Evolutionary conservation across 2,888 invertebrate genomes (phyloP).

Genomic region (Gari tellinella): DNA sequence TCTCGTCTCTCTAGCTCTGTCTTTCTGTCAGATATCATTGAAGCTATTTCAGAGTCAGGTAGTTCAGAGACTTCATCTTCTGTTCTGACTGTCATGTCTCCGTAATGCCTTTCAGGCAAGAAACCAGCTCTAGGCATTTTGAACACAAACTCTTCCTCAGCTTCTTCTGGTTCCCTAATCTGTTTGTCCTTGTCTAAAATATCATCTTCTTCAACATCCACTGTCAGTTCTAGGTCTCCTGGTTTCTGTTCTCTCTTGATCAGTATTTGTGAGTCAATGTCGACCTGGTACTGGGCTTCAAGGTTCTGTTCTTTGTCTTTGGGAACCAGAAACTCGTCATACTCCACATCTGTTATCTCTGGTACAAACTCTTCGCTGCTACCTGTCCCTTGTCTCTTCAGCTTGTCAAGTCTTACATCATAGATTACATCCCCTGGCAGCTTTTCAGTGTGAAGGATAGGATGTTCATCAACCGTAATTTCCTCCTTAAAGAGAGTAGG

Average conservation of each 20-base stretch:
- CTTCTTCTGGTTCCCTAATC: slow-evolving; percentile 11
- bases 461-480: slow-evolving; percentile 45
- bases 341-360: slow-evolving; percentile 50
- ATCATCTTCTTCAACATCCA: slow-evolving; percentile 22
- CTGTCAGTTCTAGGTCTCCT: slow-evolving; percentile 7
- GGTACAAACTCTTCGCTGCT: slow-evolving; percentile 39
- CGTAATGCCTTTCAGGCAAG: slow-evolving; percentile 28
- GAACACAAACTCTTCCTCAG: slow-evolving; percentile 52
- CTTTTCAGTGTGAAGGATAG: slow-evolving; percentile 18
- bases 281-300: no score
- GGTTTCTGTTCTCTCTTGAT: slow-evolving; percentile 1
- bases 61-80: slow-evolving; percentile 63
- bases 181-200: slow-evolving; percentile 27
- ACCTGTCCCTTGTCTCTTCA: slow-evolving; percentile 12
- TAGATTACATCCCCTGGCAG: slow-evolving; percentile 3
- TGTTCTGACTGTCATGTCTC: slow-evolving; percentile 58
- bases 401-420: not conserved
- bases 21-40: slow-evolving; percentile 53
- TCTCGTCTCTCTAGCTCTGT: slow-evolving; percentile 45
- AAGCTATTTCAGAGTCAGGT: slow-evolving; percentile 61
- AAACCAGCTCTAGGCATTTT: slow-evolving; percentile 47
- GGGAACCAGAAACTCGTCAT: slow-evolving; percentile 38
- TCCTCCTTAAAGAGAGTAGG: slow-evolving; percentile 64
- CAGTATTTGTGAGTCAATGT: not conserved
- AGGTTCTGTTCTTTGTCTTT: not conserved